Conservation (phyloP, 2,888 invertebrate genomes). For the Melieria omissa region DNA sequence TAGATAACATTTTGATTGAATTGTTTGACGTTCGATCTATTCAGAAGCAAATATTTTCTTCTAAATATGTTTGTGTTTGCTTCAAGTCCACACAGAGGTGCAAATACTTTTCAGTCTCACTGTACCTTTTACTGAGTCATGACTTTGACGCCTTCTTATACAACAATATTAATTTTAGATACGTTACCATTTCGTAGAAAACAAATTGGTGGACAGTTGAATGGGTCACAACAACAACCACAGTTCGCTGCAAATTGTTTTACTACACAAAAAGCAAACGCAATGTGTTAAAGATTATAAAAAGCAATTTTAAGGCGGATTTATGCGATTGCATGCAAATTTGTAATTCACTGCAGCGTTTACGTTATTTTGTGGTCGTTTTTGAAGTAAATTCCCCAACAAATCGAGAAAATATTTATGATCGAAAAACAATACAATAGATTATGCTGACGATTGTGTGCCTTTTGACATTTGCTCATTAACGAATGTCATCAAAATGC, state of each 20-base stretch:
- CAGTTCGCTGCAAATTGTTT: slow-evolving; percentile 3
- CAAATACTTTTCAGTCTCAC: background rate
- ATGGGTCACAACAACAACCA: background rate
- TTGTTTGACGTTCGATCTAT: too few species aligned
- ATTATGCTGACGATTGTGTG: slow-evolving; percentile 2
- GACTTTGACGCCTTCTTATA: slow-evolving; percentile 5
- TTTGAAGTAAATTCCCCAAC: background rate
- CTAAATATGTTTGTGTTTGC: too few species aligned
- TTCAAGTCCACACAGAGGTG: too few species aligned
- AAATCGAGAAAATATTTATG: background rate
- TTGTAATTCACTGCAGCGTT: too few species aligned
- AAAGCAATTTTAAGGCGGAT: slow-evolving; percentile 24
- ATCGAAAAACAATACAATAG: background rate
- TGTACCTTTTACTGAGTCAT: background rate
- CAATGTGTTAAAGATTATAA: background rate
- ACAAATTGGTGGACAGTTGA: slow-evolving; percentile 3
- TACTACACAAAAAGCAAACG: slow-evolving; percentile 4
- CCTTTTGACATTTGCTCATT: too few species aligned
- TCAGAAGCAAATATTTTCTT: too few species aligned
- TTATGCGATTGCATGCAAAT: slow-evolving; percentile 36
- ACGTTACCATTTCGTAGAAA: slow-evolving; percentile 7
- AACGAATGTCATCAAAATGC: slow-evolving; percentile 2
- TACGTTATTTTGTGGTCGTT: slow-evolving; percentile 1
- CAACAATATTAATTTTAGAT: background rate
- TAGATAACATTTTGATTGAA: too few species aligned